Base-by-base conservation (phyloP, 2,797 vertebrate species). In the Xenops minutus region DNA sequence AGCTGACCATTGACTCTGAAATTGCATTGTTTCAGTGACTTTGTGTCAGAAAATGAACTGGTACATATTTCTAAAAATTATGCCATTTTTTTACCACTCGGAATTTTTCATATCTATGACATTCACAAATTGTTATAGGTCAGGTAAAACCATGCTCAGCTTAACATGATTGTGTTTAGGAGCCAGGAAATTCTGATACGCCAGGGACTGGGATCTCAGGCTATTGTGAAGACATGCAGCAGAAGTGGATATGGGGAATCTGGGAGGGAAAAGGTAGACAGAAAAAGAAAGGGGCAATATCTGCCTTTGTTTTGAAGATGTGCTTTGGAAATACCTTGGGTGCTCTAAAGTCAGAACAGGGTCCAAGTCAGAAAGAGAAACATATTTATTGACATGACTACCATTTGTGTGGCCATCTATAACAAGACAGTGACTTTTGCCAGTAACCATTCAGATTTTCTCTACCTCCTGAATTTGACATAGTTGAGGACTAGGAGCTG, bases 201-300 rank as follows among this genome's bases (percentile, higher is more conserved):
- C 43, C 22, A 59, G 36, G 26, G 67, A 48, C 22, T 64, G 36
- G 22, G 14, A 21, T 76, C 39, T 66, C 63, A 76, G 32, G 14
- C 39, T 67, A 34, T 51, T 7, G 0, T 39, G n/a, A 59, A 72
- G 43, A 48, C 39, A 48, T 51, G 15, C 7, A 67, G 18, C 55
- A 75, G 36, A 76, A 72, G 14, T 30, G 48, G 22, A 12, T 55
- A 52, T 1, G 2, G 56, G 16, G 89, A 82, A 68, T 36, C 5
- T 66, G 4, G 2, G 17, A 27, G 8, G 5, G 0, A 3, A 30
- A 88, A 64, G 6, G 29, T 0, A 72, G 18, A 5, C 7, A 34
- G 37, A 36, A 63, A 62, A 34, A 37, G 5, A 8, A 34, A 67
- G 7, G 7, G 20, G 5, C 3, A 24, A 9, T 30, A 16, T 13